Percentiles rank a stretch among this genome's conserved stretches.
These are phyloP conservation scores for Todiramphus saurophagus DNA, from an alignment of 2,113 vertebrate species.

Conservation along the genomic window DNA sequence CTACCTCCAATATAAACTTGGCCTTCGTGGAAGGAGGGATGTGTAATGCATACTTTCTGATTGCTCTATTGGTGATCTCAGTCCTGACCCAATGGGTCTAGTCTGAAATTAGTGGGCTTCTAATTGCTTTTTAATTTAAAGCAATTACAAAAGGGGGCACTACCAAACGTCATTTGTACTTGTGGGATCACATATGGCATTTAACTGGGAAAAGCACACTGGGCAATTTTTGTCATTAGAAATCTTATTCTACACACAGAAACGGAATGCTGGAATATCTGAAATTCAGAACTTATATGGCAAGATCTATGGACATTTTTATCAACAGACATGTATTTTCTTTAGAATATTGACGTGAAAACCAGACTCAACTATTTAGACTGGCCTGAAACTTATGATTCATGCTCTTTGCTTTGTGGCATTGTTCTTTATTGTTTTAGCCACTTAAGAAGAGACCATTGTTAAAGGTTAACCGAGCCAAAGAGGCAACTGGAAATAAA, in stretches of 20 bases:
- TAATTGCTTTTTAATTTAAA: constrained; percentile 74
- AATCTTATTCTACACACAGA: not conserved
- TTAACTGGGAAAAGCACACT: not conserved
- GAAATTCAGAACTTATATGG: not conserved
- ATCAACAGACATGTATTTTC: not conserved
- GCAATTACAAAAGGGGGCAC: constrained; percentile 56
- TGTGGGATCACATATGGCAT: not conserved
- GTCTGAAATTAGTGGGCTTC: constrained; percentile 59
- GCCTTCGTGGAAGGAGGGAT: constrained; percentile 20
- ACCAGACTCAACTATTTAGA: not conserved
- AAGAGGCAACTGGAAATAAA: constrained; percentile 31
- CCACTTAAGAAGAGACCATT: constrained; percentile 22
- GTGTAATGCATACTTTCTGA: constrained; percentile 9
- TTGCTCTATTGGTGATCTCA: constrained; percentile 26
- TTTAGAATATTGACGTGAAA: not conserved
- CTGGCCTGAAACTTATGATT: constrained; percentile 30
- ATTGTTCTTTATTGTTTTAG: constrained; percentile 44
- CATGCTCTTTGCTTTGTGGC: not conserved
- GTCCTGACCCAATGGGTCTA: constrained; percentile 55
- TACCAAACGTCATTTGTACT: constrained; percentile 49
- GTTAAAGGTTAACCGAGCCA: constrained; percentile 55
- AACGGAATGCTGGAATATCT: not conserved
- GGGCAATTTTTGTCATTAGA: not conserved
- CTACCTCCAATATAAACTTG: constrained; percentile 7
- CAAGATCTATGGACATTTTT: not conserved